These are phyloP conservation scores for Zaprionus vittiger DNA, from an alignment of 1,140 invertebrate species.

Conservation along the genomic window DNA sequence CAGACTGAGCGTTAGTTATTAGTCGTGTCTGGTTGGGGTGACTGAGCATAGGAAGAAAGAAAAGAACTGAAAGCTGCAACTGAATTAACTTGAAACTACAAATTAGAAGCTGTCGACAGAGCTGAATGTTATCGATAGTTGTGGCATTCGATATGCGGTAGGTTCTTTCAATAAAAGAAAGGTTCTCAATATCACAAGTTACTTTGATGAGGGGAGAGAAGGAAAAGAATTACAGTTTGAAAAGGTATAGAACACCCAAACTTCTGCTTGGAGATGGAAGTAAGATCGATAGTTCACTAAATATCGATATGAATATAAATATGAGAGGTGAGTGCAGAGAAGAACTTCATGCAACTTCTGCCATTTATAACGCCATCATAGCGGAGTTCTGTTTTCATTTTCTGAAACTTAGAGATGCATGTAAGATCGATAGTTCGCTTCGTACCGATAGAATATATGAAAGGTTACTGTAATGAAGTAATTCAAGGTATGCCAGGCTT, in stretches of 20 bases:
- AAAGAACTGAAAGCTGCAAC: neutral
- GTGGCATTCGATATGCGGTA: neutral
- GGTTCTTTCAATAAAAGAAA: too few relatives aligned
- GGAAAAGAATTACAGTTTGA: too few relatives aligned
- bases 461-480: too few relatives aligned
- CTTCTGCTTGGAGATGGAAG: neutral
- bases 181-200: too few relatives aligned
- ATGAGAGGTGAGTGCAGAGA: neutral
- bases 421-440: neutral
- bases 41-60: conserved; percentile 49
- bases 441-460: neutral
- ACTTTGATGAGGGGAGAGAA: too few relatives aligned
- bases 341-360: too few relatives aligned
- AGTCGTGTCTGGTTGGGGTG: conserved; percentile 56
- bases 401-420: neutral
- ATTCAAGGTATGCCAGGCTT: too few relatives aligned
- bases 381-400: neutral
- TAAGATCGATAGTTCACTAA: neutral
- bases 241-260: too few relatives aligned
- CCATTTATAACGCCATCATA: neutral
- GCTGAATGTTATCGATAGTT: conserved; percentile 1
- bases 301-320: neutral
- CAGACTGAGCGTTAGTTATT: conserved; percentile 62
- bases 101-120: conserved; percentile 15
- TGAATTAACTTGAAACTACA: conserved; percentile 18